Base-by-base conservation (phyloP, 2,113 vertebrate species). In the Plectropomus leopardus region DNA sequence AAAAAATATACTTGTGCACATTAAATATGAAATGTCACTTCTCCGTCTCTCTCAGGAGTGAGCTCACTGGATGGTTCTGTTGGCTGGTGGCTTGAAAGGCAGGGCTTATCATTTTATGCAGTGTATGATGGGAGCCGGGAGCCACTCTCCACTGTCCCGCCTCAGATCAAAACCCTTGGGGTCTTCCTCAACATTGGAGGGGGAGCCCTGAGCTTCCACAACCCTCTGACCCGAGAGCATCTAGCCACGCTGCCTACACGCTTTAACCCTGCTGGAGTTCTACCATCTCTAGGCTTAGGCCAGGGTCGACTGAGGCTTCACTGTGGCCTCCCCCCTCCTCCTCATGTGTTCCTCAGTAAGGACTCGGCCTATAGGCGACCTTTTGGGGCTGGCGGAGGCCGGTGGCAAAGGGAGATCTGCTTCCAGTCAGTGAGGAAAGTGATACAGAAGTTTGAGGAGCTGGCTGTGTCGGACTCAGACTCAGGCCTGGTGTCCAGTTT, bases 161-260 rank as follows among this genome's bases (percentile, higher is more conserved):
- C 94, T 17, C 82, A 86, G 47, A 67, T 93, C 55, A 93, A 94
- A 88, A 93, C 87, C 55, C 45, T 94, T 0, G 93, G 92, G 5
- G 82, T 95, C 21, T 94, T 94, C 84, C 82, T 95, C 32, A 95
- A 94, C 84, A 57, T 93, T 5, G 93, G 90, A 9, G 94, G 93
- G 0, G 88, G 91, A 0, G 70, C 58, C 1, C 72, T 95, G 45
- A 94, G 92, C 59, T 95, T 95, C 86, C 84, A 94, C 87, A 95
- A 94, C 77, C 44, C 91, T 14, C 48, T 95, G 70, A 93, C 93
- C 59, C 92, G 90, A 53, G 95, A 95, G 80, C 93, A 94, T 65
- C 82, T 94, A 0, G 80, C 81, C 40, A 92, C 92, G 0, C 74
- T 95, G 28, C 93, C 95, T 0, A 92, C 94, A 1, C 51, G 48